Base-by-base conservation (phyloP, 2,797 vertebrate genomes). In the Alca torda region DNA sequence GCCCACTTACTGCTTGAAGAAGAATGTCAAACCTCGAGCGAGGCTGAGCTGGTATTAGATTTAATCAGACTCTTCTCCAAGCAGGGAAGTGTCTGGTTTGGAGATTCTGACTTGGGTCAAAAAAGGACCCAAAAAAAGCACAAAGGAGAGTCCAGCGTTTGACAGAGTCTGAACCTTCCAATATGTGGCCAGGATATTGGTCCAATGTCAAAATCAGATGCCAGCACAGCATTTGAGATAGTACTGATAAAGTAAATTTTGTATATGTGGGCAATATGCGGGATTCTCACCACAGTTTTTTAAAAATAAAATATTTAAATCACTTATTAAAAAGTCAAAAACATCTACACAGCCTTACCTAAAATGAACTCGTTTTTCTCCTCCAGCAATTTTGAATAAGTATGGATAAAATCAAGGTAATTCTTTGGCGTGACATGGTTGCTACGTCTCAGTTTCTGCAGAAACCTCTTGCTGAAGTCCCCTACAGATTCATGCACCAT, bases 361-460 rank as follows among this genome's bases (percentile, higher is more conserved):
- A 98, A 98, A 90, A 99, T 99, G 84, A 97, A 98, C 79, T 98
- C 89, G 10, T 99, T 98, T 95, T 99, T 99, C 95, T 99, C 99
- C 8, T 99, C 97, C 94, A 99, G 96, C 57, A 99, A 95, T 43
- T 91, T 98, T 16, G 98, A 97, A 48, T 99, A 99, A 1, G 98
- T 99, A 84, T 96, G 98, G 72, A 99, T 99, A 85, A 99, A 99
- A 91, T 99, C 99, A 69, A 99, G 98, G 97, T 98, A 99, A 95
- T 99, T 99, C 98, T 99, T 99, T 24, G 99, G 99, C 8, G 99
- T 99, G 25, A 99, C 99, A 1, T 98, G 99, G 97, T 99, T 99
- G 89, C 97, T 98, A 60, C 99, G 99, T 25, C 99, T 98, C 80
- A 99, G 96, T 92, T 99, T 99, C 97, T 99, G 99, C 45, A 98